Evolutionary conservation across 2,888 invertebrate species (phyloP).

Genomic region (Acrobasis suavella): DNA sequence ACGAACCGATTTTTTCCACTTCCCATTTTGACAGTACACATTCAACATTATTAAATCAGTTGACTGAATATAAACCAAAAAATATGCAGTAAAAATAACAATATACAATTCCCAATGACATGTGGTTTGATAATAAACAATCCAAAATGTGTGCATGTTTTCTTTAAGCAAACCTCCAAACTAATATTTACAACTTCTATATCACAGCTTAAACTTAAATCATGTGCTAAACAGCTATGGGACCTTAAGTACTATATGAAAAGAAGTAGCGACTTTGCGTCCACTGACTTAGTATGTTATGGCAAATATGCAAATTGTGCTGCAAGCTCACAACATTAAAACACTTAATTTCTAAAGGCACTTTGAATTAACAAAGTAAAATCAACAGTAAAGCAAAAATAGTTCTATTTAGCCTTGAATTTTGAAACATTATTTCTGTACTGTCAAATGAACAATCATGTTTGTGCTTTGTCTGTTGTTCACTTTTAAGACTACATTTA

Average conservation of each 20-base stretch:
- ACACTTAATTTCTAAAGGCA: constrained; percentile 14
- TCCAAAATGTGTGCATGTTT: constrained; percentile 34
- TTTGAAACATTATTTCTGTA: not conserved
- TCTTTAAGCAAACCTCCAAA: constrained; percentile 40
- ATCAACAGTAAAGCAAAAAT: constrained; percentile 3
- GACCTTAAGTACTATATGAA: constrained; percentile 22
- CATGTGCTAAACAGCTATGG: constrained; percentile 49
- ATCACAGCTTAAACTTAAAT: constrained; percentile 77
- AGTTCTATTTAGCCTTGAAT: not conserved
- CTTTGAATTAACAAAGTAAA: constrained; percentile 6
- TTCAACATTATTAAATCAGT: constrained; percentile 11
- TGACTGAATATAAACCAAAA: constrained; percentile 38
- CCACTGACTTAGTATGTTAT: constrained; percentile 4
- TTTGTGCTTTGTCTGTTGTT: not conserved
- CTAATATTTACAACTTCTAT: constrained; percentile 75
- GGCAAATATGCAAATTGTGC: constrained; percentile 8
- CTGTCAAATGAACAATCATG: not conserved
- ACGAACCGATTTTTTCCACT: constrained; percentile 2
- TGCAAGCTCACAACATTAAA: constrained; percentile 8
- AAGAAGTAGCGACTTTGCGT: constrained; percentile 20
- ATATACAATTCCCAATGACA: constrained; percentile 36
- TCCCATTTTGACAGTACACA: not conserved
- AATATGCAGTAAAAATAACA: constrained; percentile 32
- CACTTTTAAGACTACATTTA: not conserved
- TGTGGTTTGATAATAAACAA: constrained; percentile 32